A percentile compares a stretch with the other conserved stretches of the same genome.
Conservation (phyloP, 2,113 vertebrate genomes). For the Corvus moneduloides region DNA sequence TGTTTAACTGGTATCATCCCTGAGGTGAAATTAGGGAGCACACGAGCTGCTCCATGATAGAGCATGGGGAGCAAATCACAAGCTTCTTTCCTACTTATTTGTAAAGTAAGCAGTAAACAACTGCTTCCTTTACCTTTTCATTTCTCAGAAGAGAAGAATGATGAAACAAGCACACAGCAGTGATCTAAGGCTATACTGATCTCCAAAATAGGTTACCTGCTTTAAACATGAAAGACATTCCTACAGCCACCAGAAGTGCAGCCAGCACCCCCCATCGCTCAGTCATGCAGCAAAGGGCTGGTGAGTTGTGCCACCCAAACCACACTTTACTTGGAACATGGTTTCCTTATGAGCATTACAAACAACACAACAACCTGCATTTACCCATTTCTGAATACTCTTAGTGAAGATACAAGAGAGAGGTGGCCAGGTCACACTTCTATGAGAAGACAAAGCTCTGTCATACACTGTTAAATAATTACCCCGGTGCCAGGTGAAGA, state of each 20-base stretch:
- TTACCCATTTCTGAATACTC: background rate
- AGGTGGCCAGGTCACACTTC: background rate
- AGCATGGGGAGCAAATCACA: background rate
- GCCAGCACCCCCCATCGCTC: background rate
- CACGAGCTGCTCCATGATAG: background rate
- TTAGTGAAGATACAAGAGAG: background rate
- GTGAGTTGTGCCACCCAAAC: background rate
- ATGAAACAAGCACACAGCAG: background rate
- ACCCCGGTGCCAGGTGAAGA: background rate
- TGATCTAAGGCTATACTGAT: background rate
- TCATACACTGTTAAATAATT: background rate
- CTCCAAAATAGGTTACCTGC: background rate
- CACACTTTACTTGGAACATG: background rate
- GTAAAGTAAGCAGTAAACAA: background rate
- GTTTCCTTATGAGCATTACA: background rate
- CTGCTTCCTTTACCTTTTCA: background rate
- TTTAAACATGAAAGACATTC: background rate
- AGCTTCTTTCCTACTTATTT: background rate
- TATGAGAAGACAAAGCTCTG: background rate
- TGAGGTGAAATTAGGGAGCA: background rate
- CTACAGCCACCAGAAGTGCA: background rate
- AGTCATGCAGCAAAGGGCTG: background rate
- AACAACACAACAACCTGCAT: background rate
- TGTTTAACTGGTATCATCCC: background rate
- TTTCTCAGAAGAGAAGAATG: background rate